phyloP scores from a whole-genome alignment of 2,113 vertebrate genomes.

The Chaetura pelagica region DNA sequence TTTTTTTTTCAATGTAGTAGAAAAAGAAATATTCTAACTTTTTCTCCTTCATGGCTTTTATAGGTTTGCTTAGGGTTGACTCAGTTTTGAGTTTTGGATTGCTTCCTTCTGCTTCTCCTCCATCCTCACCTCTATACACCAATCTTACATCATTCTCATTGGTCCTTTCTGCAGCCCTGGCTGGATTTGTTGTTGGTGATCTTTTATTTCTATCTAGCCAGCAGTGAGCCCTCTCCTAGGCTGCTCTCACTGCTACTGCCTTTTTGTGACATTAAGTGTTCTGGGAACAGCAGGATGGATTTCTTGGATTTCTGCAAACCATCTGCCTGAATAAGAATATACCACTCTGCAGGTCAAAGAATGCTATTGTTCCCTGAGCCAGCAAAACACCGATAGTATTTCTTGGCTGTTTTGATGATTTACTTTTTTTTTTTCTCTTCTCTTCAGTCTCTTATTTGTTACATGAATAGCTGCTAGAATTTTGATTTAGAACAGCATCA shows the following conservation, averaged over 20 bases:
- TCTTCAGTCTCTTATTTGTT: not conserved
- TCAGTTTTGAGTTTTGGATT: not conserved
- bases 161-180: not conserved
- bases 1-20: not conserved
- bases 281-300: not conserved
- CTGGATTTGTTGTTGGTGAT: not conserved
- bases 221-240: not conserved
- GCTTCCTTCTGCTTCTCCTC: not conserved
- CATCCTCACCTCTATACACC: not conserved
- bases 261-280: not conserved
- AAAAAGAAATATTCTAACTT: not conserved
- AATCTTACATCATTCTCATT: not conserved
- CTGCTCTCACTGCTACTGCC: not conserved
- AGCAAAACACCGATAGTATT: not conserved
- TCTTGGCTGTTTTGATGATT: not conserved
- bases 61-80: not conserved
- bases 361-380: not conserved
- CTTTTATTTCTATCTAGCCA: not conserved
- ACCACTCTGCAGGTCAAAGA: not conserved
- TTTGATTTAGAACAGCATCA: not conserved
- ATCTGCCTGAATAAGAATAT: not conserved
- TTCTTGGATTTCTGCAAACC: constrained; percentile 13
- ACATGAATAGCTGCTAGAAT: not conserved
- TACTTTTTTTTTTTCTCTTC: not conserved
- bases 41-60: not conserved